Evolutionary conservation across 2,113 vertebrate genomes (phyloP), one percentile per base, ranked within the genome.

Genomic region (Cairina moschata): DNA sequence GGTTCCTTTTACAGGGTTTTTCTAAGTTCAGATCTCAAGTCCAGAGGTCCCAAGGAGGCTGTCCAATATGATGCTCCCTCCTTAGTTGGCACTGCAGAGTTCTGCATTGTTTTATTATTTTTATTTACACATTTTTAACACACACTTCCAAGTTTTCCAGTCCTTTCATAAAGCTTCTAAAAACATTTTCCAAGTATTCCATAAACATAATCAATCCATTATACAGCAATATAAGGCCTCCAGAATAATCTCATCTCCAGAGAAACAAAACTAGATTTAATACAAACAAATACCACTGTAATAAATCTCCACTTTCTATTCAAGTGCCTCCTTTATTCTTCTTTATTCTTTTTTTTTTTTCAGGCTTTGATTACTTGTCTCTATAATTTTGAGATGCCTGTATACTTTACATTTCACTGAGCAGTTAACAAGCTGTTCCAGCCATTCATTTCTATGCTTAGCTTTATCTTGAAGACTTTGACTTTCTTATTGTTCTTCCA

Each of bases 371-470:
- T 87, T 85, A 83, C 71, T 91, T 79, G 40, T 48, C 62, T 82
- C 32, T 91, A 58, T 76, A 73, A 87, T 85, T 91, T 34, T 73
- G 58, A 85, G 81, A 82, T 82, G 78, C 44, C 42, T 22, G 13
- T 85, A 73, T 59, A 62, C 87, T 75, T 93, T 38, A 88, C 63
- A 66, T 90, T 94, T 88, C 85, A 93, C 55, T 55, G 59, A 90
- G 82, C 50, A 59, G 59, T 80, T 96, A 94, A 95, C 50, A 94
- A 91, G 87, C 59, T 86, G 60, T 89, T 65, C 40, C 55, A 87
- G 48, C 22, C 75, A 74, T 77, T 90, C 17, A 80, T 58, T 91
- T 86, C 69, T 93, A 78, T 50, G 34, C 28, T 85, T 62, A 76
- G 42, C 7, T 95, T 89, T 77, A 94, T 66, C 44, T 54, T 77